Conservation (phyloP, 1,140 invertebrate species). For the Zeugodacus cucurbitae region DNA sequence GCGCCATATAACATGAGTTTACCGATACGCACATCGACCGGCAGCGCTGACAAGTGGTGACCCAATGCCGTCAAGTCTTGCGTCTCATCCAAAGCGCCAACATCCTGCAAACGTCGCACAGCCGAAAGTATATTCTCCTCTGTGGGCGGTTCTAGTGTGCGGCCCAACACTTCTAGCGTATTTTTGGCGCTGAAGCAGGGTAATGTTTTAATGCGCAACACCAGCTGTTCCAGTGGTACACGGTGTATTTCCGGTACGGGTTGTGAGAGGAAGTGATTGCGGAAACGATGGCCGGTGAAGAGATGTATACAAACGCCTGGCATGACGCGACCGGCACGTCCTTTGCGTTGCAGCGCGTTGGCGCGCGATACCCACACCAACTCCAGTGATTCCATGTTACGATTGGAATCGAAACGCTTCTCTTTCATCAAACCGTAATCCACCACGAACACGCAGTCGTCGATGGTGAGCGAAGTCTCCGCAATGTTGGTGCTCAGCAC, state of each 20-base stretch:
- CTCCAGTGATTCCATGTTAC: slow-evolving; percentile 86
- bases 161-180: slow-evolving; percentile 75
- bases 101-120: slow-evolving; percentile 79
- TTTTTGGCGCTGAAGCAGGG: slow-evolving; percentile 74
- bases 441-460: slow-evolving; percentile 92
- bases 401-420: slow-evolving; percentile 84
- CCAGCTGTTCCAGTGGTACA: slow-evolving; percentile 86
- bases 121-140: slow-evolving; percentile 81
- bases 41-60: slow-evolving; percentile 86
- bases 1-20: slow-evolving; percentile 92
- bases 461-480: slow-evolving; percentile 93
- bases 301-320: slow-evolving; percentile 85
- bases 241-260: slow-evolving; percentile 87
- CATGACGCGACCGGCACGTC: slow-evolving; percentile 88
- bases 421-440: slow-evolving; percentile 93
- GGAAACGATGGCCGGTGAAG: slow-evolving; percentile 79
- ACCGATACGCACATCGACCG: slow-evolving; percentile 90
- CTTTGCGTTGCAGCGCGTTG: slow-evolving; percentile 84
- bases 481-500: slow-evolving; percentile 95
- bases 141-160: slow-evolving; percentile 84
- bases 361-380: slow-evolving; percentile 83
- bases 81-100: slow-evolving; percentile 86
- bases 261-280: slow-evolving; percentile 73
- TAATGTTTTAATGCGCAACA: slow-evolving; percentile 89
- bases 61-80: slow-evolving; percentile 89